These are phyloP conservation scores for Fragum sueziense DNA, from an alignment of 2,888 invertebrate genomes.

Conservation along the genomic window DNA sequence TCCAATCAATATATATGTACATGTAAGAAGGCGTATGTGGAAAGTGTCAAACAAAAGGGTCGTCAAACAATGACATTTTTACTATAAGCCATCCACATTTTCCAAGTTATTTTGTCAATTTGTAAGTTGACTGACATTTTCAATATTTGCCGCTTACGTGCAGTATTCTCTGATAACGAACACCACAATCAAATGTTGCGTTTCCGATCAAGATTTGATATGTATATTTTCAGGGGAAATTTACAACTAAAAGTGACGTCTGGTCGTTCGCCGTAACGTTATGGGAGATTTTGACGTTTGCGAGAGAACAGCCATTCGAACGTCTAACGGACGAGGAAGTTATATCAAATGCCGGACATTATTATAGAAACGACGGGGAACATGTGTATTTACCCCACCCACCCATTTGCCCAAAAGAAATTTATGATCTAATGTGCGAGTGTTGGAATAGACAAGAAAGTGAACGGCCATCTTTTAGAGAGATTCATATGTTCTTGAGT, in stretches of 20 bases:
- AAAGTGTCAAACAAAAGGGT: no score
- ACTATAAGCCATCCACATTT: no score
- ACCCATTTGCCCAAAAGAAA: conserved; percentile 91
- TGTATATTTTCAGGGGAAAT: conserved; percentile 87
- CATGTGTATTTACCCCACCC: conserved; percentile 87
- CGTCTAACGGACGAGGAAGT: conserved; percentile 90
- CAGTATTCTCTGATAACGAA: no score
- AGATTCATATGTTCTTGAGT: conserved; percentile 92
- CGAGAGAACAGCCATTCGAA: conserved; percentile 90
- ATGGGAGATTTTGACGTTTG: conserved; percentile 92
- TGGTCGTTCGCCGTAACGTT: conserved; percentile 95
- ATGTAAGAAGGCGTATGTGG: no score
- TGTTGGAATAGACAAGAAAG: conserved; percentile 93
- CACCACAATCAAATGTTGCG: no score
- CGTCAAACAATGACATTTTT: no score
- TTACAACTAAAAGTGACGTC: conserved; percentile 93
- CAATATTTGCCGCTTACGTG: no score
- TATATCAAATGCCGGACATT: conserved; percentile 90
- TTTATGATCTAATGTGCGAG: conserved; percentile 95
- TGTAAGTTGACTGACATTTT: no score
- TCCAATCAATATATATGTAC: no score
- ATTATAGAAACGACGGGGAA: conserved; percentile 89
- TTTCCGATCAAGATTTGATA: no score
- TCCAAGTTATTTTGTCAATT: no score
- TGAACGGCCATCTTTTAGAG: conserved; percentile 92